Base-by-base conservation (phyloP, 2,113 vertebrate genomes). In the Oryzias javanicus region DNA sequence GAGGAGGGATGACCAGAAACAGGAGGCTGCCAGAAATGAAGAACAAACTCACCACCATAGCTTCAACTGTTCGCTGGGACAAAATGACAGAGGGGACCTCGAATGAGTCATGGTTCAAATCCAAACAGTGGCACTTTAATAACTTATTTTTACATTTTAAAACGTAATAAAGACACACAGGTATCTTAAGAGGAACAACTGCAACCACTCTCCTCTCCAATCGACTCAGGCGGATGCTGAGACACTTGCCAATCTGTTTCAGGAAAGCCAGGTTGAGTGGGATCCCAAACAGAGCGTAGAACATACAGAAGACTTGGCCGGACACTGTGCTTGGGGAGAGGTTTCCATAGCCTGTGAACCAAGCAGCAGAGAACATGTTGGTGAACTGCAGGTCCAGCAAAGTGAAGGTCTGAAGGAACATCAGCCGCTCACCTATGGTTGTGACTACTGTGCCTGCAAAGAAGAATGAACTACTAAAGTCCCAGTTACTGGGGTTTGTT, bases 401-500 rank as follows among this genome's bases (percentile, higher is more conserved):
- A 6, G 5, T 29, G 5, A 42, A 17, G 20, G 24, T 4, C 35
- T 14, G 47, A 56, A 51, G 13, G 20, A 6, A 20, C 19, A 15
- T n/a, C 15, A 44, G 14, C 51, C 22, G 48, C 84, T 92, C 89
- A 94, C 95, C 95, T 87, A 97, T 95, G 46, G 95, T 96, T 51
- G 96, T 97, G 84, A 97, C 88, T 0, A 96, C 94, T 0, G 94
- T 94, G 70, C 94, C 94, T 14, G 94, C 94, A 69, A 97, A 98
- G 79, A 97, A 96, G 86, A 96, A 97, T 41, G 94, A 95, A 85
- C 92, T 98, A 79, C 94, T 90, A 44, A 97, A 98, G 80, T 98
- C 94, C 95, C 95, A 98, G 90, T 98, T 98, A 82, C 94, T 95
- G 67, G 93, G 94, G 88, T 93, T 96, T 0, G 92, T 95, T 25